These are phyloP conservation scores for Bucorvus abyssinicus DNA, from an alignment of 2,797 vertebrate genomes.

Conservation along the genomic window DNA sequence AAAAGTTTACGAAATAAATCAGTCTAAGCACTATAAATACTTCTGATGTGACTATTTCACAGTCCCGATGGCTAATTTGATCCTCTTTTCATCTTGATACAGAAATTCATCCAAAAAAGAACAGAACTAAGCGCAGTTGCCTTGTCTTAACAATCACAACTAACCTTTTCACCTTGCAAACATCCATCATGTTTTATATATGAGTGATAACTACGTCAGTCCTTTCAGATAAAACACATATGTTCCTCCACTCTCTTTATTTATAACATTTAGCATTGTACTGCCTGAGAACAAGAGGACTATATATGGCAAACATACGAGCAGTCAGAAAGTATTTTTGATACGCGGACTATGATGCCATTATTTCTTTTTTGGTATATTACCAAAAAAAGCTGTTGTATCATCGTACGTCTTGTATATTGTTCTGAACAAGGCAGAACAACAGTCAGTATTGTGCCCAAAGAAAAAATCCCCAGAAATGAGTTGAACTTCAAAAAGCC, in stretches of 20 bases:
- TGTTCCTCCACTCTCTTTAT: not conserved
- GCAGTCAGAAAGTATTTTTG: not conserved
- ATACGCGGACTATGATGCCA: not conserved
- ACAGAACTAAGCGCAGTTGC: not conserved
- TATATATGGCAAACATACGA: not conserved
- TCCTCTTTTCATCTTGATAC: not conserved
- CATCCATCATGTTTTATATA: not conserved
- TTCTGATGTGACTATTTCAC: not conserved
- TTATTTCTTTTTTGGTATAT: not conserved
- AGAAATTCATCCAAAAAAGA: not conserved
- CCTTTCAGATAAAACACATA: not conserved
- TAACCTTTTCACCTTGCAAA: not conserved
- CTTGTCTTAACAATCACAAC: not conserved
- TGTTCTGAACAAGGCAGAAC: not conserved
- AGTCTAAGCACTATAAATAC: not conserved
- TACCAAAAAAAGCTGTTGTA: not conserved
- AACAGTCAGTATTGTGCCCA: not conserved
- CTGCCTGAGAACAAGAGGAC: not conserved
- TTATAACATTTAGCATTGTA: not conserved
- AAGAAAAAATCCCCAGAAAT: not conserved
- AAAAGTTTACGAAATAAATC: not conserved
- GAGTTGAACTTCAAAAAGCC: not conserved
- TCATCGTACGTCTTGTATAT: not conserved
- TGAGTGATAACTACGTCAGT: rapidly evolving
- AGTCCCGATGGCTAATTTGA: not conserved